phyloP scores from a whole-genome alignment of 2,888 invertebrate genomes.

The Scelioninae gen. 1 region DNA sequence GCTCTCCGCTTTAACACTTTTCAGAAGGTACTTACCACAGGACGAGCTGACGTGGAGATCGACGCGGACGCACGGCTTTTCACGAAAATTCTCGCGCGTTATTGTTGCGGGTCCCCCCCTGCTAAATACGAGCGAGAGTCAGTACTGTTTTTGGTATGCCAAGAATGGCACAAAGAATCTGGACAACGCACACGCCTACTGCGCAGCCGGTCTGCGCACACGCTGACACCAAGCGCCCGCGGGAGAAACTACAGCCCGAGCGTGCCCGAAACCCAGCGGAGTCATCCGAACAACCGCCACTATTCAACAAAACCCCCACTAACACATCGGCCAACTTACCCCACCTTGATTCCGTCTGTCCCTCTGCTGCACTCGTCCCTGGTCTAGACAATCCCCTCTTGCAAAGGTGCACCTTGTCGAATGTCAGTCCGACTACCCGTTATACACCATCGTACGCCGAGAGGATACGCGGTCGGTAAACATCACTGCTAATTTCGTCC shows the following conservation, averaged over 20 bases:
- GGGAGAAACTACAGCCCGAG: slow-evolving; percentile 85
- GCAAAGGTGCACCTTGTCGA: slow-evolving; percentile 46
- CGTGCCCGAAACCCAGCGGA: slow-evolving; percentile 74
- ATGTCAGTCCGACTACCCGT: slow-evolving; percentile 77
- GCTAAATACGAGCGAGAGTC: slow-evolving; percentile 84
- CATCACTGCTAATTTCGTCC: not conserved
- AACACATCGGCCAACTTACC: no score
- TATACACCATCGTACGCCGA: slow-evolving; percentile 40
- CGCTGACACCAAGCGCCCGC: slow-evolving; percentile 88
- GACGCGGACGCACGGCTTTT: slow-evolving; percentile 77
- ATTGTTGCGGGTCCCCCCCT: slow-evolving; percentile 79
- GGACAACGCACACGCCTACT: slow-evolving; percentile 95
- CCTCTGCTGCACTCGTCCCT: no score
- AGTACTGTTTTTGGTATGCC: slow-evolving; percentile 91
- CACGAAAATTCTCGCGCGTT: slow-evolving; percentile 82
- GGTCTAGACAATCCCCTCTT: no score
- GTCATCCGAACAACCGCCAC: slow-evolving; percentile 75
- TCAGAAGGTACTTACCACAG: slow-evolving; percentile 88
- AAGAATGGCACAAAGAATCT: slow-evolving; percentile 99
- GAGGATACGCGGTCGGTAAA: slow-evolving; percentile 44
- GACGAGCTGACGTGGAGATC: slow-evolving; percentile 85
- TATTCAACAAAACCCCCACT: slow-evolving; percentile 37
- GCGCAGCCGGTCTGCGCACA: slow-evolving; percentile 92
- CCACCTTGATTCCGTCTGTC: no score
- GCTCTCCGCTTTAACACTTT: slow-evolving; percentile 55